A percentile compares a stretch with the other conserved stretches of the same genome.
phyloP scores from a whole-genome alignment of 2,888 invertebrate species.

The Micropterix aruncella region DNA sequence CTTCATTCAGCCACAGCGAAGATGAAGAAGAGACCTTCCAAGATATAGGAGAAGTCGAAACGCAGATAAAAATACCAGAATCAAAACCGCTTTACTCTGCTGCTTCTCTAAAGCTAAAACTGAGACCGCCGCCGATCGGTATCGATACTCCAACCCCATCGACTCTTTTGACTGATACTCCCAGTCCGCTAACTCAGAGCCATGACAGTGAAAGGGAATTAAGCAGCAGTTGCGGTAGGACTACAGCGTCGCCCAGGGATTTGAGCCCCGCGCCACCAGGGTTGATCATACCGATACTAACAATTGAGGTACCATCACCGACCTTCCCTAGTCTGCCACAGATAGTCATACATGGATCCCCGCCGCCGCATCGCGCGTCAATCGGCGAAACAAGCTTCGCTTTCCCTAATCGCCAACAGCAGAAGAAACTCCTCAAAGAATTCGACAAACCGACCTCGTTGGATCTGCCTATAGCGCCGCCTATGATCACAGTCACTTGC shows the following conservation, averaged over 20 bases:
- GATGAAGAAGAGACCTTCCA: slow-evolving; percentile 21
- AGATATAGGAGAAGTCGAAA: slow-evolving; percentile 26
- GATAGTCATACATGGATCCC: slow-evolving; percentile 25
- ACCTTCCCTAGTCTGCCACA: slow-evolving; percentile 35
- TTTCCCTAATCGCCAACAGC: slow-evolving; percentile 28
- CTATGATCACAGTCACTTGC: slow-evolving; percentile 59
- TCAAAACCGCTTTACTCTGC: not conserved
- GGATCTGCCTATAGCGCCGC: slow-evolving; percentile 48
- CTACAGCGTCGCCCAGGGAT: slow-evolving; percentile 11
- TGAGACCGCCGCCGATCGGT: slow-evolving; percentile 34
- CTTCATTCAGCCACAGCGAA: slow-evolving; percentile 21
- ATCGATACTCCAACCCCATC: slow-evolving; percentile 32
- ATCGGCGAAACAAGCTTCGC: slow-evolving; percentile 23
- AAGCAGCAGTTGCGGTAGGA: slow-evolving; percentile 21
- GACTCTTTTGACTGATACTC: slow-evolving; percentile 32
- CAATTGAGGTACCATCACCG: slow-evolving; percentile 55
- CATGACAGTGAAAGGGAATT: slow-evolving; percentile 32
- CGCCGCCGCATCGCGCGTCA: slow-evolving; percentile 35
- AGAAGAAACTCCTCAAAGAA: slow-evolving; percentile 43
- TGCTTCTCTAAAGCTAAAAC: not conserved
- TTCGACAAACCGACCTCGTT: slow-evolving; percentile 47
- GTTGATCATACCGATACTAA: slow-evolving; percentile 47
- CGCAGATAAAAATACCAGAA: slow-evolving; percentile 6
- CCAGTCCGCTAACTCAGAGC: slow-evolving; percentile 30
- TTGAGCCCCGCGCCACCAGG: slow-evolving; percentile 30